phyloP scores from a whole-genome alignment of 2,797 vertebrate genomes.

The Ciconia nigra region DNA sequence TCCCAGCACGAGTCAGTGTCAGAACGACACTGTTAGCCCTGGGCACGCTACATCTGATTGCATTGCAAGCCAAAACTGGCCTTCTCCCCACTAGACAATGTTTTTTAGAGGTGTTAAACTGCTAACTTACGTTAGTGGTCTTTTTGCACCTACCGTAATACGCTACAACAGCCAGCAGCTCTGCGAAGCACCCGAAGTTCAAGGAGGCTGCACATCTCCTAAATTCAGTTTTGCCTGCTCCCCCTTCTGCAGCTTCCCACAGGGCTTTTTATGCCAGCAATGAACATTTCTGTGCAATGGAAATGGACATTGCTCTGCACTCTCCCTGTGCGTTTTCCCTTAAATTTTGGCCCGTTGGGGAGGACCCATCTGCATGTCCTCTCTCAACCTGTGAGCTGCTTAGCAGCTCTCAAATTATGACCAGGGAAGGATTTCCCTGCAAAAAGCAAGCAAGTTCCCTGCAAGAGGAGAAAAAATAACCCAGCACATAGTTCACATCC shows the following conservation, averaged over 20 bases:
- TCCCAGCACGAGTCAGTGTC: neutral
- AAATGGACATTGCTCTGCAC: neutral
- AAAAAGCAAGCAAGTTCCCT: neutral
- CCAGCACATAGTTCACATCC: neutral
- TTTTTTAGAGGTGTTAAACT: neutral
- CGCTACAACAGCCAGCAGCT: neutral
- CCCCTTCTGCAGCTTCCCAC: neutral
- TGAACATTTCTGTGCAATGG: neutral
- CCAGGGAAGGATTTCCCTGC: neutral
- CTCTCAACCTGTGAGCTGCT: neutral
- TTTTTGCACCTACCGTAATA: neutral
- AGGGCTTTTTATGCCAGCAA: neutral
- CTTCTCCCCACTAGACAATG: neutral
- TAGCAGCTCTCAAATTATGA: neutral
- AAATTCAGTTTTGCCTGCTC: neutral
- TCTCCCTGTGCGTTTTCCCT: neutral
- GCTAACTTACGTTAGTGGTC: neutral
- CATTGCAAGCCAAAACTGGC: fast-evolving
- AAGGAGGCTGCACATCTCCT: neutral
- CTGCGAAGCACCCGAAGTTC: neutral
- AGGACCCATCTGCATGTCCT: neutral
- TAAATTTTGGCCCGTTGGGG: fast-evolving
- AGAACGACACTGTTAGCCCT: neutral
- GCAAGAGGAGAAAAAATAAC: neutral
- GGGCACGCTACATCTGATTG: fast-evolving